A percentile compares a stretch with the other conserved stretches of the same genome.
Conservation (phyloP, 2,113 vertebrate species). For the Amblyopsis rosae region DNA sequence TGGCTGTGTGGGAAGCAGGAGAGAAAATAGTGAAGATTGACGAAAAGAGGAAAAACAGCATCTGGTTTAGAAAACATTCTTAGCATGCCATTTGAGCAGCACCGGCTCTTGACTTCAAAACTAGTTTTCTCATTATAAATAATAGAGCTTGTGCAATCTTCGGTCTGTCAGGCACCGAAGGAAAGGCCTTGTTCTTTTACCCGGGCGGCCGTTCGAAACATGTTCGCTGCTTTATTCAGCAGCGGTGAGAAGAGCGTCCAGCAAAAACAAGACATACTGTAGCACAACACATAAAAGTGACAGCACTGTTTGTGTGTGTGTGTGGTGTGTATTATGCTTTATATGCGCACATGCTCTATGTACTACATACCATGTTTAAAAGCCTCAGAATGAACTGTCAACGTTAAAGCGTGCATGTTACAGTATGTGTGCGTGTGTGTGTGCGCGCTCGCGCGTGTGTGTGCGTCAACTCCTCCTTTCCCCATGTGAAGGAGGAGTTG, state of each 20-base stretch:
- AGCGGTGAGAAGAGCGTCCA: background rate
- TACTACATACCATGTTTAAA: background rate
- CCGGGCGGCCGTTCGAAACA: background rate
- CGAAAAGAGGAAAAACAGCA: constrained; percentile 43
- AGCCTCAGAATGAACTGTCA: background rate
- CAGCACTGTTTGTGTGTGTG: background rate
- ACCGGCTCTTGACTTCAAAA: background rate
- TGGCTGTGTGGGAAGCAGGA: constrained; percentile 57
- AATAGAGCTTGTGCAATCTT: constrained; percentile 5
- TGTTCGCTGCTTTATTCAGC: constrained; percentile 1
- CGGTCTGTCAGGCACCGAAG: background rate
- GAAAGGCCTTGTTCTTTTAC: constrained; percentile 12
- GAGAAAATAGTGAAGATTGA: constrained; percentile 39
- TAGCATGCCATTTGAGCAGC: background rate
- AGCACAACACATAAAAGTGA: background rate
- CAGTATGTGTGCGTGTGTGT: constrained; percentile 10
- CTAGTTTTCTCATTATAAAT: background rate
- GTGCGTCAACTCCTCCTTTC: background rate
- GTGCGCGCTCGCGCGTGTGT: background rate
- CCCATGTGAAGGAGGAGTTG: no score
- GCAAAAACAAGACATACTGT: background rate
- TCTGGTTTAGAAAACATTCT: constrained; percentile 25
- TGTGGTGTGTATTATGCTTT: background rate
- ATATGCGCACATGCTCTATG: no score
- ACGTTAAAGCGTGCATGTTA: constrained; percentile 12